Evolutionary conservation across 1,140 invertebrate species (phyloP), one percentile per base, ranked within the genome.

Genomic region (Oncopodura yosiiana): DNA sequence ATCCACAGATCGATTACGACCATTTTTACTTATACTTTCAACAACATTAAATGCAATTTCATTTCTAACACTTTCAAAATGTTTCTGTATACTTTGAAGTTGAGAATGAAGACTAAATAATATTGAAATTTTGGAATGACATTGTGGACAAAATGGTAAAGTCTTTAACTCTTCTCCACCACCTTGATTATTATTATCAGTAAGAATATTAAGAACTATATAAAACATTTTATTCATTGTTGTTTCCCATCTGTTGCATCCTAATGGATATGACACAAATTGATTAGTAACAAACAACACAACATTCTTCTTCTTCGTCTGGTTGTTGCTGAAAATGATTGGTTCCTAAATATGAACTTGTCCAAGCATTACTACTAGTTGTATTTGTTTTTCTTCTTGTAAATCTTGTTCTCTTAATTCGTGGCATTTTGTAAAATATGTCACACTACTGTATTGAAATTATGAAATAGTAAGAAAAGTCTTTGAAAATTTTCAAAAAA

Each of bases 31-130:
- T 18, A 56, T 62, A 16, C 56, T 52, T 41, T 58, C 56, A 9
- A 62, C 60, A 4, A 62, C 54, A 6, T 38, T 37, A 26, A 62
- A 62, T 11, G 56, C 60, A 27, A 62, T 39, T 18, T 62, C 60
- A 45, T 62, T 58, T 16, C 60, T 32, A 16, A 62, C 41, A 46
- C 38, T 51, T 12, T 29, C 36, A 39, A 48, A 62, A 21, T 58
- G 52, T 19, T 53, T 14, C 26, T 56, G 46, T 14, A 62, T 49
- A 14, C 24, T 30, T 21, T 58, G 46, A 19, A 58, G 42, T 44
- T 62, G 56, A 18, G 14, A 39, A 12, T 56, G 43, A 24, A 59
- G 26, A 23, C 18, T 50, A 18, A 43, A 54, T 53, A 62, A 51
- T 4, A 62, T 41, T 11, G 60, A 45, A 8, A 62, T 45, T 30